Base-by-base conservation (phyloP, 2,888 invertebrate species). In the Zeuzera pyrina region DNA sequence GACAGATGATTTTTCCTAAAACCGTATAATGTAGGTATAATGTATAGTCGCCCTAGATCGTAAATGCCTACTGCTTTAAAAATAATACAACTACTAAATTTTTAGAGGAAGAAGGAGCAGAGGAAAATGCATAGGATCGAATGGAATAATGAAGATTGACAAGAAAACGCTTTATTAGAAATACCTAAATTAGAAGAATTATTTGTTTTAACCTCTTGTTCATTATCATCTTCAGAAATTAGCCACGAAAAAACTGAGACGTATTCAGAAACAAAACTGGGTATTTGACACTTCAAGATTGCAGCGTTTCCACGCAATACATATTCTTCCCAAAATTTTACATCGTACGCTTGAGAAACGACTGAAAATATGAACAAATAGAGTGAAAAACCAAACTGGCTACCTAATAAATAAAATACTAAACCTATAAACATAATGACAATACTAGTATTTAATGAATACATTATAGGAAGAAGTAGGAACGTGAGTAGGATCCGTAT, bases 301-400 rank as follows among this genome's bases (percentile, higher is more conserved):
- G 92, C 95, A 50, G 94, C 91, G 81, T 95, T 95, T 64, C 94
- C 94, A 60, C 92, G 90, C 63, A 95, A 87, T 47, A 95, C 92
- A 73, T 94, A 93, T 81, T 95, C 94, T 76, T 94, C 94, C 93
- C 94, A 93, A 63, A 95, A 92, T 81, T 94, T 94, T 49, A 94
- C 91, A 65, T 89, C 91, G 84, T 94, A 95, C 45, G 88, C 88
- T 87, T 95, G 95, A 56, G 93, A 91, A 49, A 95, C 94, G 84
- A 95, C 95, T 95, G 89, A 63, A 89, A 90, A 43, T 29, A 31
- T 41, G 22, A 22, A n/a, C 10, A 22, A 22, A n/a, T 26, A 13
- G 16, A 7, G 12, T 13, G 24, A 15, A 15, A 12, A 10, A 24
- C 8, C 12, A 7, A 14, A 14, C n/a, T n/a, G 8, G 22, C 5